phyloP scores from a whole-genome alignment of 1,140 invertebrate genomes.

The Drosophila gunungcola region DNA sequence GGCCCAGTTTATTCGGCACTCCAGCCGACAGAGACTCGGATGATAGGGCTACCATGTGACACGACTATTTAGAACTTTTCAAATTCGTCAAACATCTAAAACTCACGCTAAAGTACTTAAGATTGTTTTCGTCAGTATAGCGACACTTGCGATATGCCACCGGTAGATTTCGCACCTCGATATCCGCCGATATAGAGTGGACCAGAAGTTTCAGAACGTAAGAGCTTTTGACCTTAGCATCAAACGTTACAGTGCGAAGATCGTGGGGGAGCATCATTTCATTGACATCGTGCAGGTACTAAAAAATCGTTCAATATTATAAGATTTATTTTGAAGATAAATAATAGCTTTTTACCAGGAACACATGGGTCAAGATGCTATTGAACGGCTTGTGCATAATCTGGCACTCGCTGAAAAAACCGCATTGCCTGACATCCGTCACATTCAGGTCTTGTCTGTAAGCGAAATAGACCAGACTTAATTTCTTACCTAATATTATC shows the following conservation, averaged over 20 bases:
- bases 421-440: conserved; percentile 21
- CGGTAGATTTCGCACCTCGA: conserved; percentile 65
- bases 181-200: conserved; percentile 55
- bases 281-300: conserved; percentile 73
- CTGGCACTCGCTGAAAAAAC: conserved; percentile 47
- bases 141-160: conserved; percentile 78
- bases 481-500: too few relatives aligned
- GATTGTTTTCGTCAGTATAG: conserved; percentile 63
- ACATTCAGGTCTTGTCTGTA: conserved; percentile 16
- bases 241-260: conserved; percentile 40
- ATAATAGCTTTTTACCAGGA: conserved; percentile 18
- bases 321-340: not conserved
- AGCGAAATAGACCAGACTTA: too few relatives aligned
- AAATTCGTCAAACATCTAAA: too few relatives aligned
- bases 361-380: conserved; percentile 21
- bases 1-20: conserved; percentile 70
- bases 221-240: conserved; percentile 41
- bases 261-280: conserved; percentile 66
- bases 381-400: conserved; percentile 39
- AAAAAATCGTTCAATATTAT: too few relatives aligned
- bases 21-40: conserved; percentile 70
- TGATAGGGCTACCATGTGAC: conserved; percentile 69
- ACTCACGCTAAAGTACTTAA: conserved; percentile 60
- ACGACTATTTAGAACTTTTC: too few relatives aligned
- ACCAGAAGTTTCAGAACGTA: conserved; percentile 54